A percentile compares a stretch with the other conserved stretches of the same genome.
These are phyloP conservation scores for Eupithecia centaureata DNA, from an alignment of 2,888 invertebrate genomes.

Conservation along the genomic window DNA sequence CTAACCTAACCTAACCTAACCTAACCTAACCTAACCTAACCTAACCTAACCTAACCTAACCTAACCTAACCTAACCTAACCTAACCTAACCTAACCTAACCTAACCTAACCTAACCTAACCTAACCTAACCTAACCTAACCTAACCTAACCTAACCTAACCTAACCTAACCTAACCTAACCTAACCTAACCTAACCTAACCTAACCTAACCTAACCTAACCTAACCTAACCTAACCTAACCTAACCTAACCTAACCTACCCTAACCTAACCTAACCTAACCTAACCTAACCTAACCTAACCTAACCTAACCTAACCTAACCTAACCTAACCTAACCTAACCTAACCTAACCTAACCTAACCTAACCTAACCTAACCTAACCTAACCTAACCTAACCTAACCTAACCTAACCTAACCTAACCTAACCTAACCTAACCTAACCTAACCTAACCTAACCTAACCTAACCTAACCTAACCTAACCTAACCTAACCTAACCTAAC, in stretches of 20 bases:
- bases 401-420: too few relatives aligned
- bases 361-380: too few relatives aligned
- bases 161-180: slow-evolving; percentile 47
- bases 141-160: slow-evolving; percentile 36
- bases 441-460: too few relatives aligned
- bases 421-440: too few relatives aligned
- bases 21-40: slow-evolving; percentile 40
- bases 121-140: slow-evolving; percentile 39
- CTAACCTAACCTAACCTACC: slow-evolving; percentile 31
- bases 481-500: too few relatives aligned
- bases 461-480: too few relatives aligned
- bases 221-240: slow-evolving; percentile 29
- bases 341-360: too few relatives aligned
- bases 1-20: slow-evolving; percentile 43
- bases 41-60: slow-evolving; percentile 44
- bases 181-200: slow-evolving; percentile 47
- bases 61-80: slow-evolving; percentile 44
- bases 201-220: slow-evolving; percentile 46
- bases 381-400: too few relatives aligned
- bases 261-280: slow-evolving; percentile 3
- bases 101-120: slow-evolving; percentile 46
- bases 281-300: slow-evolving; percentile 34
- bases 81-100: slow-evolving; percentile 46
- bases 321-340: slow-evolving; percentile 5
- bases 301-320: slow-evolving; percentile 32